A percentile compares a stretch with the other conserved stretches of the same genome.
phyloP scores from a whole-genome alignment of 2,113 vertebrate genomes.

The Dromas ardeola region DNA sequence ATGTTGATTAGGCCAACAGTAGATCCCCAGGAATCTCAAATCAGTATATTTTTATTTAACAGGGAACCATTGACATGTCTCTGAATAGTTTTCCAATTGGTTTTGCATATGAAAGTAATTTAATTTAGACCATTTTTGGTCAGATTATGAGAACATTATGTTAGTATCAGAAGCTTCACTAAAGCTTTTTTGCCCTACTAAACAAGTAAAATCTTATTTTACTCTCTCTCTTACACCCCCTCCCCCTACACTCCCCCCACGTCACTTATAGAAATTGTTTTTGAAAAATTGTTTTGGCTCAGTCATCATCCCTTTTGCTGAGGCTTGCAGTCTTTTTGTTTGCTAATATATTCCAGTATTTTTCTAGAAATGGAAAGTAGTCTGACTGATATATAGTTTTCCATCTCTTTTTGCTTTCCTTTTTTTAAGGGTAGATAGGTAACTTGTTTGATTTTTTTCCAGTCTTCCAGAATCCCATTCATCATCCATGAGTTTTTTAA shows the following conservation, averaged over 20 bases:
- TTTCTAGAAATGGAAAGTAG: background rate
- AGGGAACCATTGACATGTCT: background rate
- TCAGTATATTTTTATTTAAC: background rate
- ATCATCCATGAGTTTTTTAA: background rate
- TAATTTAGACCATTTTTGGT: background rate
- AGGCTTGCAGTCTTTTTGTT: background rate
- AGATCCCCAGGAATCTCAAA: background rate
- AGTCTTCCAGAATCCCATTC: background rate
- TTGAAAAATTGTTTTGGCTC: background rate
- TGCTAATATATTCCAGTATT: background rate
- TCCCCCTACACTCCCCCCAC: rapidly evolving
- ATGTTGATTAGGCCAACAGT: background rate
- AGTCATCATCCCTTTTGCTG: background rate
- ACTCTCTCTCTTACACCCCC: background rate
- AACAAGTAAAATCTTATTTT: background rate
- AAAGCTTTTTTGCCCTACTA: background rate
- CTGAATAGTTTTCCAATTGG: background rate
- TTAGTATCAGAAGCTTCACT: background rate
- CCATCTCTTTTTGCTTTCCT: background rate
- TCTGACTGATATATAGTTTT: background rate
- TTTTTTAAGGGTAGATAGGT: background rate
- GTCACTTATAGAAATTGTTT: background rate
- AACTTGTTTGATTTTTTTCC: background rate
- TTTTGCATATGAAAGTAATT: background rate
- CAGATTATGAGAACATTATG: background rate